Evolutionary conservation across 2,797 vertebrate species (phyloP).

Genomic region (Thunnus albacares): DNA sequence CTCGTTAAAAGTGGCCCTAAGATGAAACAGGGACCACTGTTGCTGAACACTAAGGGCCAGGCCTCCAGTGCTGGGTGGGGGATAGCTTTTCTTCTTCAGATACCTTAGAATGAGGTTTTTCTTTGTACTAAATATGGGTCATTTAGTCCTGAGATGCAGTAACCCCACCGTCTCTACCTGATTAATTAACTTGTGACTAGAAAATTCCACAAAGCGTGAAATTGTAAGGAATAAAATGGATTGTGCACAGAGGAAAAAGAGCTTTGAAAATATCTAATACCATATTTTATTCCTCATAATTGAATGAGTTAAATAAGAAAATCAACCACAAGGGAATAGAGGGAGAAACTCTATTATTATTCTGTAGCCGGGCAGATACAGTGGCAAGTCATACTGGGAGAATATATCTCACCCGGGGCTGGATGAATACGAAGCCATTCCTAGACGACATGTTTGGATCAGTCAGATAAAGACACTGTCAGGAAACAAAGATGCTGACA

Average conservation of each 20-base stretch:
- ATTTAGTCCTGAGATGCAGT: conserved; percentile 50
- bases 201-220: conserved; percentile 50
- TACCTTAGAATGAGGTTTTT: conserved; percentile 40
- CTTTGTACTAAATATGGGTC: conserved; percentile 66
- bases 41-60: conserved; percentile 50
- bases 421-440: conserved; percentile 59
- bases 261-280: conserved; percentile 44
- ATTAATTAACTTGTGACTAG: conserved; percentile 64
- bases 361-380: conserved; percentile 30
- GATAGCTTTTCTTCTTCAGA: conserved; percentile 38
- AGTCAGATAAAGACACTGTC: conserved; percentile 73
- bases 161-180: conserved; percentile 44
- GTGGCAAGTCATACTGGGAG: conserved; percentile 25
- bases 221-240: conserved; percentile 48
- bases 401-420: conserved; percentile 49
- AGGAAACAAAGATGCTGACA: conserved; percentile 72
- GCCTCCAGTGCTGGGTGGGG: conserved; percentile 19
- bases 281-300: conserved; percentile 57
- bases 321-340: conserved; percentile 23
- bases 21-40: conserved; percentile 72
- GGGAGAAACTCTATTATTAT: conserved; percentile 43
- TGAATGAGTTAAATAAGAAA: conserved; percentile 60
- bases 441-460: conserved; percentile 72
- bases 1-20: conserved; percentile 73
- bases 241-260: conserved; percentile 17